Base-by-base conservation (phyloP, 1,140 invertebrate genomes). In the Melipona quadrifasciata region DNA sequence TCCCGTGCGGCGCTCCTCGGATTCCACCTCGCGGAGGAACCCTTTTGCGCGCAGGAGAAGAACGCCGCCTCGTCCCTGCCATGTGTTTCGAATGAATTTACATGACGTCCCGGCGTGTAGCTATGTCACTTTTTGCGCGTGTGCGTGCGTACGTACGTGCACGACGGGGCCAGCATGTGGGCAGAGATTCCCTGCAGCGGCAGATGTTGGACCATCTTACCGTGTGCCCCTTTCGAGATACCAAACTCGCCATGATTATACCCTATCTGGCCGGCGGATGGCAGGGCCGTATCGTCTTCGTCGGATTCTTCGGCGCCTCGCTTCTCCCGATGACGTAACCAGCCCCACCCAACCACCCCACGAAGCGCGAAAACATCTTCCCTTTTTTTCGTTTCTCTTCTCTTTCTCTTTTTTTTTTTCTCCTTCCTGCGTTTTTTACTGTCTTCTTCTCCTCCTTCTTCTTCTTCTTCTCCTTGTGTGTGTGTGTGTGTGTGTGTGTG, bases 101-200 rank as follows among this genome's bases (percentile, higher is more conserved):
- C 91, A 91, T 87, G 86, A 87, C 86, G 86, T 84, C 87, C 84
- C 88, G 72, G 76, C 88, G 86, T 84, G 84, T 90, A 90, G 75
- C 89, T 86, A 90, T 85, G 89, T 90, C 88, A 83, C 80, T 90
- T 90, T 90, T 90, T 90, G 65, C 82, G 76, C 78, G 74, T 84
- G 72, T 82, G 75, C 64, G 75, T 64, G 83, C 68, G 84, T 81
- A 79, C 77, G 78, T 61, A 80, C 85, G 68, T 65, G 68, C 53
- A 84, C 77, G 61, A 19, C 76, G 87, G 39, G 8, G 87, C 80
- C 92, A 92, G 89, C 92, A 92, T 93, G 92, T 93, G 92, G 92
- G 91, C 90, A 89, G 92, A 92, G 91, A 93, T 93, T 92, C 92
- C 92, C 92, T 87, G 91, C 92, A 92, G 92, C 90, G 92, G 91